phyloP scores from a whole-genome alignment of 2,797 vertebrate species.

The Nasua narica region DNA sequence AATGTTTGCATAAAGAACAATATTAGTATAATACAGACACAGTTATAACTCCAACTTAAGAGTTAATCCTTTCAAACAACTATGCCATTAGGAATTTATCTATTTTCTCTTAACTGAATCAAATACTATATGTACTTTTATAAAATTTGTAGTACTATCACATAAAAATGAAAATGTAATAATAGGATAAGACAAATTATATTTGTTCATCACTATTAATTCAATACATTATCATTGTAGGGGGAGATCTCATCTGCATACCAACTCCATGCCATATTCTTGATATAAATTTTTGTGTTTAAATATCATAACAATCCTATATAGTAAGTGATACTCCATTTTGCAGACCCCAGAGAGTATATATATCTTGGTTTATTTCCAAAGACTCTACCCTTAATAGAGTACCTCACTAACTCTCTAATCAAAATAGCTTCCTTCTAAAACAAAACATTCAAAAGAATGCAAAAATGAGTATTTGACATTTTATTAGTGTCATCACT shows the following conservation, averaged over 20 bases:
- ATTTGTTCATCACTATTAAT: conserved; percentile 21
- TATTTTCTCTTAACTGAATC: neutral
- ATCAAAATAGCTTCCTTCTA: conserved; percentile 25
- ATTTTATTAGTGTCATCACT: neutral
- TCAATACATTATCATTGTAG: neutral
- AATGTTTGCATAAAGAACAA: neutral
- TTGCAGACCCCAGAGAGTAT: neutral
- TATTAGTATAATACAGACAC: neutral
- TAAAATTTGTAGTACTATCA: neutral
- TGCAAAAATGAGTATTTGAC: neutral
- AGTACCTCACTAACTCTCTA: neutral
- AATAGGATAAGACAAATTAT: neutral
- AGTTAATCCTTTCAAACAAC: conserved; percentile 9
- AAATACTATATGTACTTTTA: neutral
- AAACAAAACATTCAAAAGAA: neutral
- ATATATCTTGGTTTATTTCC: neutral
- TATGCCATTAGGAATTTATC: neutral
- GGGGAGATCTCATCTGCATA: neutral
- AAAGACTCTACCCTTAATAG: neutral
- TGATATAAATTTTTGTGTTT: neutral
- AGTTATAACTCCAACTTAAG: neutral
- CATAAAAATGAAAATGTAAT: neutral
- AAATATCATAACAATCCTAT: neutral
- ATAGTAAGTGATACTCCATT: neutral
- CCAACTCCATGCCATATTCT: neutral